Percentiles rank a stretch among this genome's conserved stretches.
Evolutionary conservation across 92 coral and sea anemone genomes (phyloP).

Genomic region (Epizoanthus illoricatus): DNA sequence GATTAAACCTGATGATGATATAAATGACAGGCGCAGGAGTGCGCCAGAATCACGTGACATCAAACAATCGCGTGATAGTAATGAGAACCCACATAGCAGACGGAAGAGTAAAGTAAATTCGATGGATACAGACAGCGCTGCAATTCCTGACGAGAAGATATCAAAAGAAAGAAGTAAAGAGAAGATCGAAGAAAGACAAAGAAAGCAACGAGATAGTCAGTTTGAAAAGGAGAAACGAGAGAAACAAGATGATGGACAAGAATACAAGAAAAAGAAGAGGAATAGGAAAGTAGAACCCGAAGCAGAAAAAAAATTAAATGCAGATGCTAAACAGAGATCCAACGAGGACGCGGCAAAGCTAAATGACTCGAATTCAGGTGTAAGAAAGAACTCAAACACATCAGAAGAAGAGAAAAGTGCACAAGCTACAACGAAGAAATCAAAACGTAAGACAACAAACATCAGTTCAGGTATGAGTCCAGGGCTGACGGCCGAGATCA

Average conservation of each 20-base stretch:
- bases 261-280: slow-evolving; percentile 3
- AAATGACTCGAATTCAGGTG: neutral
- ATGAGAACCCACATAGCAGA: neutral
- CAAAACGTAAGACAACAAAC: neutral
- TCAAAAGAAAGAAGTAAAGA: neutral
- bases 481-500: slow-evolving; percentile 2
- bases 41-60: neutral
- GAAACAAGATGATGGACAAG: neutral
- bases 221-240: neutral
- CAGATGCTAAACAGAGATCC: neutral
- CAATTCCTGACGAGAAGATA: neutral
- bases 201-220: neutral
- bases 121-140: neutral
- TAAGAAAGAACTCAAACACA: neutral
- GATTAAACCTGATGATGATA: neutral
- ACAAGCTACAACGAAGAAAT: neutral
- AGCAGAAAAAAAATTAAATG: neutral
- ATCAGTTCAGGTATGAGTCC: neutral
- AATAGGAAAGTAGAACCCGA: slow-evolving; percentile 2
- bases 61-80: neutral
- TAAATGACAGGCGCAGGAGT: neutral
- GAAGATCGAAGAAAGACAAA: slow-evolving; percentile 16
- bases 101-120: neutral
- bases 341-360: neutral
- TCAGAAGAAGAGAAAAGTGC: neutral